phyloP scores from a whole-genome alignment of 2,888 invertebrate genomes.

The Vandiemenella viatica region DNA sequence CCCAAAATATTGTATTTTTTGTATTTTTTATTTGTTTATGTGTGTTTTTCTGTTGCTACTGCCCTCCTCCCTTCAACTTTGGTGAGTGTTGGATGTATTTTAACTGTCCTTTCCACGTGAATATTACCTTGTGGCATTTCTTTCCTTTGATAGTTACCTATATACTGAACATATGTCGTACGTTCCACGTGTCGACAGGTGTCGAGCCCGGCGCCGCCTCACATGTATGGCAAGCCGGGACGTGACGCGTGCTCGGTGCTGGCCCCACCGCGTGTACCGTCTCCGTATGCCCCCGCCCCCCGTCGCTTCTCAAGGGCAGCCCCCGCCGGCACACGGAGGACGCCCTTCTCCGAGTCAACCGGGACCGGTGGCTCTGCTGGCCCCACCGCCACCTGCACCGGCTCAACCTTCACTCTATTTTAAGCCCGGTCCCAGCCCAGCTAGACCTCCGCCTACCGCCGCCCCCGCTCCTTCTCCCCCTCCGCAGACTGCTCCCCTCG shows the following conservation, averaged over 20 bases:
- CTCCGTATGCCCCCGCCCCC: constrained; percentile 18
- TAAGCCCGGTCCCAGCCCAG: too few relatives aligned
- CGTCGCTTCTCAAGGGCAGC: constrained; percentile 27
- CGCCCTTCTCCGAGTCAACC: constrained; percentile 18
- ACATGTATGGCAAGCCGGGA: constrained; percentile 48
- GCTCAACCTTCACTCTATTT: constrained; percentile 11
- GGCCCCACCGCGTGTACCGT: not conserved
- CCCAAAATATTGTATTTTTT: too few relatives aligned
- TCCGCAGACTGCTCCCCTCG: constrained; percentile 64
- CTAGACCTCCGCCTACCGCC: constrained; percentile 24
- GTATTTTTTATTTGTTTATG: too few relatives aligned
- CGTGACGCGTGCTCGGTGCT: not conserved
- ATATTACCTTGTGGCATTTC: too few relatives aligned
- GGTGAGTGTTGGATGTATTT: too few relatives aligned
- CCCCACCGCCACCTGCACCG: constrained; percentile 15
- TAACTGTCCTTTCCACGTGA: too few relatives aligned
- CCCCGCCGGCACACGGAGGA: constrained; percentile 37
- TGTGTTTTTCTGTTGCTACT: too few relatives aligned
- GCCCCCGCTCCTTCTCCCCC: constrained; percentile 25
- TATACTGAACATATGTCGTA: too few relatives aligned
- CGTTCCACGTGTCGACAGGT: too few relatives aligned
- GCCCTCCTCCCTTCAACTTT: too few relatives aligned
- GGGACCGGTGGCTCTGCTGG: constrained; percentile 15
- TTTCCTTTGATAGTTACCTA: too few relatives aligned
- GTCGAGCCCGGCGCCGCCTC: constrained; percentile 61